Base-by-base conservation (phyloP, 2,888 invertebrate genomes). In the Chromoteleia sp. region DNA sequence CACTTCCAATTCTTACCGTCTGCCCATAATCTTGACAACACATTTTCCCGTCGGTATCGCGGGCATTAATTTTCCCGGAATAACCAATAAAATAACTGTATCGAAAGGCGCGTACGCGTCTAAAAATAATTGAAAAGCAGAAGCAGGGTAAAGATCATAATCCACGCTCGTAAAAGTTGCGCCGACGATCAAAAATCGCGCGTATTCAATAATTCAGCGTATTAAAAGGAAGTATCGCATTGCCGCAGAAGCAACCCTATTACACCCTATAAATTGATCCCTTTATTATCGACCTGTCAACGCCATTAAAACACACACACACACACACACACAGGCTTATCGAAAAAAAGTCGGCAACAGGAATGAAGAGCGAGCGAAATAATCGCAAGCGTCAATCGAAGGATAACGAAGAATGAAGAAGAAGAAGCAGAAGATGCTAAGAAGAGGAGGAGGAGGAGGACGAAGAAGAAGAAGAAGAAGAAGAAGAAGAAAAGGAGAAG, bases 181-280 rank as follows among this genome's bases (percentile, higher is more conserved):
- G 67, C 59, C 52, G 68, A 14, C 76, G 58, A 76, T 76, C 76
- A 43, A 61, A 61, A 61, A 39, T 8, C 56, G 36, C 45, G 43
- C 65, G 50, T 36, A 71, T 67, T 76, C 81, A 67, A 76, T 76
- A 81, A 76, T 61, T 81, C 67, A 76, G 75, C 67, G 81, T 71
- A 70, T 78, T 78, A 78, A 82, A 78, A 82, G 70, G 70, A 48
- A 63, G 78, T 65, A 63, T 70, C 77, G 68, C 74, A 74, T 77
- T 77, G 59, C 70, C 63, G 50, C 78, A 63, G 74, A 70, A 77
- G 81, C 82, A 75, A 78, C 77, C 82, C 74, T 70, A 78, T 82
- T 82, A 78, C 81, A 81, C 77, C 73, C 81, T 74, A 81, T 77
- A 81, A 77, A 81, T 81, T 81, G 81, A 81, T 73, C 77, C 81